A percentile compares a stretch with the other conserved stretches of the same genome.
Evolutionary conservation across 2,888 invertebrate genomes (phyloP).

Genomic region (Leptodirus hochenwartii): DNA sequence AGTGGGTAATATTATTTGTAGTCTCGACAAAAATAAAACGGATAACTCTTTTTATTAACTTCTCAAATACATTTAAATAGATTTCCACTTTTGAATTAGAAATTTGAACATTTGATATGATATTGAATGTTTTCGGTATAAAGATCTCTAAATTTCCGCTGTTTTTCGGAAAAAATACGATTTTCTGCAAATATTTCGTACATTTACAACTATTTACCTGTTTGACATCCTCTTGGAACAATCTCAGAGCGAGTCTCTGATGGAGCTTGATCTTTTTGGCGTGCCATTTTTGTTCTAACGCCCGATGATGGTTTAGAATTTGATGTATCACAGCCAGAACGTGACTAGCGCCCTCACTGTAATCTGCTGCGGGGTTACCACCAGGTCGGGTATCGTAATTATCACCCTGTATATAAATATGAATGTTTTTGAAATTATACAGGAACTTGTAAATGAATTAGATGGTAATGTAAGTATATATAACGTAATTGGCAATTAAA

Average conservation of each 20-base stretch:
- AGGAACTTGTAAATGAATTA: background rate
- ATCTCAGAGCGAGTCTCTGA: slow-evolving; percentile 74
- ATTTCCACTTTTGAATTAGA: too few relatives aligned
- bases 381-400: slow-evolving; percentile 36
- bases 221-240: slow-evolving; percentile 95
- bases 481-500: slow-evolving; percentile 8
- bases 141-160: too few relatives aligned
- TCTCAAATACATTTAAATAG: too few relatives aligned
- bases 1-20: too few relatives aligned
- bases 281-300: slow-evolving; percentile 88
- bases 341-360: slow-evolving; percentile 91
- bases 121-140: too few relatives aligned
- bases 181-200: too few relatives aligned
- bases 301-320: slow-evolving; percentile 86
- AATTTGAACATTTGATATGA: too few relatives aligned
- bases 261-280: slow-evolving; percentile 88
- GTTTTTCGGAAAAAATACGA: too few relatives aligned
- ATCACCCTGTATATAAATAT: slow-evolving; percentile 23
- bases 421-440: too few relatives aligned
- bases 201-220: too few relatives aligned
- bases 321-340: slow-evolving; percentile 93
- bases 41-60: too few relatives aligned
- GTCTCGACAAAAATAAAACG: too few relatives aligned
- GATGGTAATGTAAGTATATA: background rate
- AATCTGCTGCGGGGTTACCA: slow-evolving; percentile 83